phyloP scores from a whole-genome alignment of 2,888 invertebrate genomes.

The Rhynchonema sp. region DNA sequence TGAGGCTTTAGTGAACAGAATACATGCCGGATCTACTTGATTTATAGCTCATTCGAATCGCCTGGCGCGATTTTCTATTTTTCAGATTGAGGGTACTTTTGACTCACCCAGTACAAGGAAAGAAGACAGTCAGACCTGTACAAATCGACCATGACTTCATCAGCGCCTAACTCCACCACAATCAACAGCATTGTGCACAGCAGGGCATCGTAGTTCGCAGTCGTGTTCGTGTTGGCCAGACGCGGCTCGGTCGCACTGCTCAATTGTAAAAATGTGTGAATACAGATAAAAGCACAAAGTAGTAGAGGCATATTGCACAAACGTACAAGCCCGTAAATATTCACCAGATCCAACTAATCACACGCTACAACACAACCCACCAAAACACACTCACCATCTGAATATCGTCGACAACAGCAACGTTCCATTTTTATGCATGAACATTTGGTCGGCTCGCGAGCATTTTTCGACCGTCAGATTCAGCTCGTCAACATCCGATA shows the following conservation, averaged over 20 bases:
- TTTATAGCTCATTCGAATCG: too few relatives aligned
- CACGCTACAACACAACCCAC: too few relatives aligned
- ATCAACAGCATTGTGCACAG: slow-evolving; percentile 78
- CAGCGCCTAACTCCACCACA: slow-evolving; percentile 54
- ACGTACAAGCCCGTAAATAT: too few relatives aligned
- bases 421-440: slow-evolving; percentile 81
- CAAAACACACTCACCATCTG: slow-evolving; percentile 44
- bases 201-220: slow-evolving; percentile 68
- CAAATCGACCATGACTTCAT: slow-evolving; percentile 64
- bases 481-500: slow-evolving; percentile 42
- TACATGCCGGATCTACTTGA: too few relatives aligned
- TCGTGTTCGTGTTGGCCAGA: slow-evolving; percentile 46
- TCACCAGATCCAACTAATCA: too few relatives aligned
- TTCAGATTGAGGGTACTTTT: neutral
- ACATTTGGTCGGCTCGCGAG: slow-evolving; percentile 74
- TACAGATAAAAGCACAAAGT: too few relatives aligned
- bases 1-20: too few relatives aligned
- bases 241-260: neutral
- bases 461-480: slow-evolving; percentile 60
- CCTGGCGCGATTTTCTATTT: too few relatives aligned
- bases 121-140: slow-evolving; percentile 48
- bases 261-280: too few relatives aligned
- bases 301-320: too few relatives aligned
- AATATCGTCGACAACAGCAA: slow-evolving; percentile 59
- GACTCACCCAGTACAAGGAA: slow-evolving; percentile 5